Conservation (phyloP, 1,140 invertebrate species). For the Hypothenemus hampei region DNA sequence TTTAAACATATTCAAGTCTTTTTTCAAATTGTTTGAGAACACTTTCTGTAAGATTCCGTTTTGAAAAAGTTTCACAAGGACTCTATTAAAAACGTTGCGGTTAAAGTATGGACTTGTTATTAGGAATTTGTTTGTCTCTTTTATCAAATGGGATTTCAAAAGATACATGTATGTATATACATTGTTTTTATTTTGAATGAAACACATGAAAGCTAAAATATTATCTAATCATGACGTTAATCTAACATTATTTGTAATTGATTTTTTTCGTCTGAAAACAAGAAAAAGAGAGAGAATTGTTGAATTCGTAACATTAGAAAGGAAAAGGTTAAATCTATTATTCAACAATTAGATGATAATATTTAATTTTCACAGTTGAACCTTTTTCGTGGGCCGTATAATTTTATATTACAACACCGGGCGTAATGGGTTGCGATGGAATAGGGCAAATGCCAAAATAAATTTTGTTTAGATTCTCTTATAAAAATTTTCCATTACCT, state of each 20-base stretch:
- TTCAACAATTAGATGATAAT: no score
- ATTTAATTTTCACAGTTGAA: background rate
- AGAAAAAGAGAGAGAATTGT: no score
- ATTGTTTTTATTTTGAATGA: no score
- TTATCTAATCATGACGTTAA: no score
- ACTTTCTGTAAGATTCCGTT: slow-evolving; percentile 4
- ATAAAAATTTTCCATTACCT: slow-evolving; percentile 18
- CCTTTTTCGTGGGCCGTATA: background rate
- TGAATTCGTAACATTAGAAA: no score
- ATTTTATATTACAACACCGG: slow-evolving; percentile 9
- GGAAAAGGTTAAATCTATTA: no score
- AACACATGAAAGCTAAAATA: no score
- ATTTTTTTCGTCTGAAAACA: no score
- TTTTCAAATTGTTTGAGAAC: background rate
- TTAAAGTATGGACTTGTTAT: slow-evolving; percentile 5
- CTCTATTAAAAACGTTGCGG: slow-evolving; percentile 7
- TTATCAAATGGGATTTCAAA: slow-evolving; percentile 3
- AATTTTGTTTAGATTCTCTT: slow-evolving; percentile 10
- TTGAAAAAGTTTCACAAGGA: slow-evolving; percentile 4
- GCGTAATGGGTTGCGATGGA: slow-evolving; percentile 11
- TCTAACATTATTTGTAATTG: no score
- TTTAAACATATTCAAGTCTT: no score
- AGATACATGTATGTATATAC: background rate
- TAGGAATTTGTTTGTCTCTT: slow-evolving; percentile 7
- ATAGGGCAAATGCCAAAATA: slow-evolving; percentile 13